These are phyloP conservation scores for Drymonia ruficornis DNA, from an alignment of 2,888 invertebrate species.

Conservation along the genomic window DNA sequence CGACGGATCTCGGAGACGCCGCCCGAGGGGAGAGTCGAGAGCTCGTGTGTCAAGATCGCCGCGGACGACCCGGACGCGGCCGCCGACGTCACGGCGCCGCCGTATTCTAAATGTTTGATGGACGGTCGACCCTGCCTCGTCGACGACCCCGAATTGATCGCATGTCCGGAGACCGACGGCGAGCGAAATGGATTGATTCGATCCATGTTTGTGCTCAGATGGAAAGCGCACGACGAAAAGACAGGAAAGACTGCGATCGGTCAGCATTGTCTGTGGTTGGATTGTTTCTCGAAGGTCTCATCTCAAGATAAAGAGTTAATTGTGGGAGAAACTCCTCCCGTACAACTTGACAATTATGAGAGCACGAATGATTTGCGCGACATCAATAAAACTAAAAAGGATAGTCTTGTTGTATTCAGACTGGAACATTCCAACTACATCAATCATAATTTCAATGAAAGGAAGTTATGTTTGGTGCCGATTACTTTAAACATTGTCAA, in stretches of 20 bases:
- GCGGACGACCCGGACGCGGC: conserved; percentile 50
- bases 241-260: conserved; percentile 86
- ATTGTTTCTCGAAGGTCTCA: conserved; percentile 83
- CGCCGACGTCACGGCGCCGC: conserved; percentile 50
- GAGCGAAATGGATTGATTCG: conserved; percentile 62
- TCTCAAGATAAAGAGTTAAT: conserved; percentile 67
- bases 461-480: conserved; percentile 87
- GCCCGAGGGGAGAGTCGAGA: conserved; percentile 57
- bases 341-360: conserved; percentile 69
- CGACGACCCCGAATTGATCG: conserved; percentile 47
- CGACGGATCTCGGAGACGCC: conserved; percentile 50
- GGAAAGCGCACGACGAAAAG: conserved; percentile 84
- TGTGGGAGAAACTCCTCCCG: conserved; percentile 59
- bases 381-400: conserved; percentile 63
- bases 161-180: conserved; percentile 33
- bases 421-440: conserved; percentile 84
- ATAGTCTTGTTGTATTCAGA: conserved; percentile 83
- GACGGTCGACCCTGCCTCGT: conserved; percentile 57
- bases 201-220: conserved; percentile 78
- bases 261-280: conserved; percentile 88
- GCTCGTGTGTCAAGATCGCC: conserved; percentile 63
- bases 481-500: conserved; percentile 88
- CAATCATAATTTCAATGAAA: conserved; percentile 86
- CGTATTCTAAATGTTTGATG: conserved; percentile 65
- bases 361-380: conserved; percentile 49